Percentiles rank a stretch among this genome's conserved stretches.
These are phyloP conservation scores for Syngnathoides biaculeatus DNA, from an alignment of 2,113 vertebrate species.

Conservation along the genomic window DNA sequence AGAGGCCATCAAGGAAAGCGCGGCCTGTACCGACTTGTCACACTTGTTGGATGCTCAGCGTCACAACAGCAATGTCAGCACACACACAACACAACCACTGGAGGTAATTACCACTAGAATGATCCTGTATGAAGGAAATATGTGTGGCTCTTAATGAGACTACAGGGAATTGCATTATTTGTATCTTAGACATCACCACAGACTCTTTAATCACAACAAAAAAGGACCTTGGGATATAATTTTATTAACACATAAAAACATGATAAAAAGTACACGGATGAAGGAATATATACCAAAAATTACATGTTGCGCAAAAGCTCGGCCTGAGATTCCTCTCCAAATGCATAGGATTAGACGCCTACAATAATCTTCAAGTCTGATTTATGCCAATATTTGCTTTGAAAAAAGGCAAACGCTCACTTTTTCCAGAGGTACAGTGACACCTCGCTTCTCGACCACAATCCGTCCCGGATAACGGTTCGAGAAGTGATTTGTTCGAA, in stretches of 20 bases:
- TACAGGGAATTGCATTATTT: slow-evolving; percentile 40
- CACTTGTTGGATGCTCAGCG: slow-evolving; percentile 14
- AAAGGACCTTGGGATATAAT: background rate
- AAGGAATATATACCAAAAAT: slow-evolving; percentile 1
- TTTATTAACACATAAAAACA: slow-evolving; percentile 5
- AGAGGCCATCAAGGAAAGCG: background rate
- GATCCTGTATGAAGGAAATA: slow-evolving; percentile 44
- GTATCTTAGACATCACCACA: background rate
- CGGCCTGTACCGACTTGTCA: slow-evolving; percentile 1
- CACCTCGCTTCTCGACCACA: too few relatives aligned
- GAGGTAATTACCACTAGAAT: slow-evolving; percentile 32
- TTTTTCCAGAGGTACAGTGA: background rate
- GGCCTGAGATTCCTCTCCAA: slow-evolving; percentile 38
- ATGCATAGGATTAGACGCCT: slow-evolving; percentile 50
- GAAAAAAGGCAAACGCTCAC: background rate
- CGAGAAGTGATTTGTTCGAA: too few relatives aligned
- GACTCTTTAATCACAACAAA: slow-evolving; percentile 5
- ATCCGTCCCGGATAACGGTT: too few relatives aligned
- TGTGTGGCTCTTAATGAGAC: slow-evolving; percentile 45
- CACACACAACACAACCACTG: background rate
- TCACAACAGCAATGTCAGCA: slow-evolving; percentile 28
- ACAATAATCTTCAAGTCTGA: background rate
- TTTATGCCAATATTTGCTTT: background rate
- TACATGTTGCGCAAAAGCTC: background rate
- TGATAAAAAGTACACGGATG: slow-evolving; percentile 1